Conservation (phyloP, 1,140 invertebrate species). For the Drosophila sucinea region DNA sequence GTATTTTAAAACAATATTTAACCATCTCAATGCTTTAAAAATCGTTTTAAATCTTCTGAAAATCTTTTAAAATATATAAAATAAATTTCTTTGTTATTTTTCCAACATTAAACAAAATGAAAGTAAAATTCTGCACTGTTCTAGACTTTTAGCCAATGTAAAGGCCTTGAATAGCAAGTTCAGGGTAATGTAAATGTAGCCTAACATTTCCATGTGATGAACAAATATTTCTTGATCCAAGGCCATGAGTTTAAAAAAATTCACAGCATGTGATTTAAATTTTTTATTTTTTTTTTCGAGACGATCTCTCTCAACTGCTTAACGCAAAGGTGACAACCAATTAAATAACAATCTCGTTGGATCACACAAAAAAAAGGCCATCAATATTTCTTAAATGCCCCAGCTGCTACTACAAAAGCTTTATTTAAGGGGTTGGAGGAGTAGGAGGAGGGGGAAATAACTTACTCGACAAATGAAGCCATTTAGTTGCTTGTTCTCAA, state of each 20-base stretch:
- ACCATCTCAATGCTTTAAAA: too few relatives aligned
- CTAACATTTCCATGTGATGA: too few relatives aligned
- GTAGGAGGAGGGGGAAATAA: conserved; percentile 9
- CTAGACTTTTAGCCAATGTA: too few relatives aligned
- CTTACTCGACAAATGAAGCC: conserved; percentile 47
- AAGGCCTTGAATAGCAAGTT: too few relatives aligned
- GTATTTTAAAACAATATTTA: too few relatives aligned
- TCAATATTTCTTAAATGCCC: conserved; percentile 58
- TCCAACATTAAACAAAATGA: too few relatives aligned
- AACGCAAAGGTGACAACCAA: conserved; percentile 71
- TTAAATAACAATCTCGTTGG: conserved; percentile 66
- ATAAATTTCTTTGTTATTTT: too few relatives aligned
- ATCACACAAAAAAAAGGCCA: conserved; percentile 47
- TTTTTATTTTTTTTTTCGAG: background rate
- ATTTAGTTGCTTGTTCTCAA: conserved; percentile 61
- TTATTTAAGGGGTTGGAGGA: background rate
- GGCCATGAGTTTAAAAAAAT: conserved; percentile 10
- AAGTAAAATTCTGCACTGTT: too few relatives aligned
- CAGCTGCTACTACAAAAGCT: conserved; percentile 14
- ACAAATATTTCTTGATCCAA: too few relatives aligned
- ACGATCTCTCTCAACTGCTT: conserved; percentile 31
- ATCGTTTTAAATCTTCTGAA: too few relatives aligned
- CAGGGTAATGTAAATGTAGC: too few relatives aligned
- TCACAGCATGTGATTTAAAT: conserved; percentile 10
- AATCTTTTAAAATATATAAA: too few relatives aligned